Evolutionary conservation across 2,888 invertebrate species (phyloP).

Genomic region (Thereva unica): DNA sequence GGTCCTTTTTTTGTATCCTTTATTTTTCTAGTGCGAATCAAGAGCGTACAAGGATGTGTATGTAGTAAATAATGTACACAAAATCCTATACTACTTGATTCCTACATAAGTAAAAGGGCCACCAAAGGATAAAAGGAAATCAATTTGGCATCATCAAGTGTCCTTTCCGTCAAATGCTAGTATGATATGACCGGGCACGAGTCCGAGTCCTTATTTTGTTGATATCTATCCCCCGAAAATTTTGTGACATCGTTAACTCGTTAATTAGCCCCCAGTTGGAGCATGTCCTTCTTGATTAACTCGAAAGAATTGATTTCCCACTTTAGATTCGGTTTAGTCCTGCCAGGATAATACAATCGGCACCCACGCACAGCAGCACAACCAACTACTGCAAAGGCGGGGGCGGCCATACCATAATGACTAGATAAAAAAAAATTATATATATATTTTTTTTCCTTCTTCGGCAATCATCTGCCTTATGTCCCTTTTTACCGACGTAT

Average conservation of each 20-base stretch:
- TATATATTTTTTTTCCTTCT: conserved; percentile 11
- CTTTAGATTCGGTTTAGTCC: no score
- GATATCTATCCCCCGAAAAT: conserved; percentile 13
- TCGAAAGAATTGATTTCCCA: conserved; percentile 30
- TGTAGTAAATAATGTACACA: neutral
- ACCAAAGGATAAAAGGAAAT: conserved; percentile 23
- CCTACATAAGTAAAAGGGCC: conserved; percentile 4
- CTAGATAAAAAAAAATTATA: neutral
- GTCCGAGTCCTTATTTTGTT: neutral
- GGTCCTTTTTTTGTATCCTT: no score
- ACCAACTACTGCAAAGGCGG: no score
- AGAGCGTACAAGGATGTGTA: neutral
- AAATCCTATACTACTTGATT: neutral
- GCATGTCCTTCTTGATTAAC: conserved; percentile 34
- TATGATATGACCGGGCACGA: conserved; percentile 16
- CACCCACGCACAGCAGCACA: no score
- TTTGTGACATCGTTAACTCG: conserved; percentile 33
- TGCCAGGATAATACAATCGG: no score
- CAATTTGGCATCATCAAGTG: conserved; percentile 26
- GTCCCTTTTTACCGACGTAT: conserved; percentile 22
- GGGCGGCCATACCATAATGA: conserved; percentile 5
- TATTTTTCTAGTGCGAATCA: no score
- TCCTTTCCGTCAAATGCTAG: neutral
- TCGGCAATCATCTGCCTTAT: conserved; percentile 32
- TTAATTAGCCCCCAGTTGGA: conserved; percentile 35